Conservation (phyloP, 2,113 vertebrate species). For the Potamarius usumacintae region DNA sequence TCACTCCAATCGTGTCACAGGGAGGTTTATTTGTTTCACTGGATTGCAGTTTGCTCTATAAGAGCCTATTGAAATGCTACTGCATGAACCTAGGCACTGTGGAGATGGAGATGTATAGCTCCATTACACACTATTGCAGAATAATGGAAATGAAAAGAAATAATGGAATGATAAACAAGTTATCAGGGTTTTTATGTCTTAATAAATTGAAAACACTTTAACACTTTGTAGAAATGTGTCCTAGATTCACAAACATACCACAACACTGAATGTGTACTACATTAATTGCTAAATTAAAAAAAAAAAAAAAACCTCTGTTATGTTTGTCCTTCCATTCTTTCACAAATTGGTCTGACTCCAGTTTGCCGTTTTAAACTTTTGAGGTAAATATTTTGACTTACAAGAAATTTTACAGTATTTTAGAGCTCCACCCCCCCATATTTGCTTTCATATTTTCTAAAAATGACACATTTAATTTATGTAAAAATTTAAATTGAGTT, state of each 20-base stretch:
- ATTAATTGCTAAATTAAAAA: background rate
- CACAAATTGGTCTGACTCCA: background rate
- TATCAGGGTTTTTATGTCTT: background rate
- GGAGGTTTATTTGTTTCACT: constrained; percentile 29
- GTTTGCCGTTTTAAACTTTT: too few species aligned
- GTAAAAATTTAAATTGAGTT: too few species aligned
- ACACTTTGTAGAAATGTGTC: background rate
- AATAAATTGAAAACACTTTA: background rate
- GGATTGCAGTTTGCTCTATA: constrained; percentile 55
- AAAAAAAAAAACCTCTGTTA: background rate
- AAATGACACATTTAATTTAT: background rate
- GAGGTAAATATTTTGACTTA: background rate
- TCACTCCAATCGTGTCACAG: constrained; percentile 36
- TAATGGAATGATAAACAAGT: background rate
- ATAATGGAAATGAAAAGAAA: constrained; percentile 6
- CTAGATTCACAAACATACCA: background rate
- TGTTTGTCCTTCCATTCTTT: background rate
- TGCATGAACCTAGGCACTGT: background rate
- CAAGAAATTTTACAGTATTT: background rate
- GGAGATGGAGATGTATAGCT: background rate
- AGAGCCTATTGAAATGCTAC: constrained; percentile 11
- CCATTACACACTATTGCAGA: background rate
- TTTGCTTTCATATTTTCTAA: background rate
- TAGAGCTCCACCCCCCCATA: background rate
- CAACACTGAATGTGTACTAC: background rate